These are phyloP conservation scores for Furnarius figulus DNA, from an alignment of 2,113 vertebrate genomes.

Conservation along the genomic window DNA sequence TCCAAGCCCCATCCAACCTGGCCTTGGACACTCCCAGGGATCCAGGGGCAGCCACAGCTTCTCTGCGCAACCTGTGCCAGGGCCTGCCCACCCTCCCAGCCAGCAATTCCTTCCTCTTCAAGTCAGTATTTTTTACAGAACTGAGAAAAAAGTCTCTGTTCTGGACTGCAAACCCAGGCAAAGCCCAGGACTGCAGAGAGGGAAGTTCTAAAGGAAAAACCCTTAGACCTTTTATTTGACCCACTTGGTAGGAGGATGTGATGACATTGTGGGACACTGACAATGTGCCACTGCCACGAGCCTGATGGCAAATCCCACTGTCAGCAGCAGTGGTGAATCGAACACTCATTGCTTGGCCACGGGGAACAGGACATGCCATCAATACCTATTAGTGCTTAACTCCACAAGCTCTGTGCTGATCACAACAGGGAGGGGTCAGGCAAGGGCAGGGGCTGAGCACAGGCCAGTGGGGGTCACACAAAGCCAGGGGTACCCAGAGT, in stretches of 20 bases:
- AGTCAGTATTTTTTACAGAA: background rate
- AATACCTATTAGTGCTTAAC: fast-evolving
- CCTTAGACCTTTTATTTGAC: background rate
- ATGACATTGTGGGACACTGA: background rate
- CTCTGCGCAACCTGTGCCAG: background rate
- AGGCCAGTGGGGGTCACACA: fast-evolving
- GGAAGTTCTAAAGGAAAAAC: background rate
- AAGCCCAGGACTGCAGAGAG: background rate
- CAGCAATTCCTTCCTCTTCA: fast-evolving
- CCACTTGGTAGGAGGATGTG: fast-evolving
- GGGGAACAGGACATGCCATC: background rate
- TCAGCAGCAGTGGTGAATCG: background rate
- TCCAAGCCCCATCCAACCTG: background rate
- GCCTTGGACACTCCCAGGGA: background rate
- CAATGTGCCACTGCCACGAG: background rate
- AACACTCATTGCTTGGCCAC: background rate
- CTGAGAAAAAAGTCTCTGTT: background rate
- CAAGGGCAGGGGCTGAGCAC: background rate
- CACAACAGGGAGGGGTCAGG: fast-evolving
- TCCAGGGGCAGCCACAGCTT: background rate
- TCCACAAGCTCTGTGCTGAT: background rate
- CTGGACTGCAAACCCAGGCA: background rate
- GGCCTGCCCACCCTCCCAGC: fast-evolving
- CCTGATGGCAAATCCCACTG: background rate
- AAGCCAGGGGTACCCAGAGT: background rate